phyloP scores from a whole-genome alignment of 2,113 vertebrate species.

The Numida meleagris region DNA sequence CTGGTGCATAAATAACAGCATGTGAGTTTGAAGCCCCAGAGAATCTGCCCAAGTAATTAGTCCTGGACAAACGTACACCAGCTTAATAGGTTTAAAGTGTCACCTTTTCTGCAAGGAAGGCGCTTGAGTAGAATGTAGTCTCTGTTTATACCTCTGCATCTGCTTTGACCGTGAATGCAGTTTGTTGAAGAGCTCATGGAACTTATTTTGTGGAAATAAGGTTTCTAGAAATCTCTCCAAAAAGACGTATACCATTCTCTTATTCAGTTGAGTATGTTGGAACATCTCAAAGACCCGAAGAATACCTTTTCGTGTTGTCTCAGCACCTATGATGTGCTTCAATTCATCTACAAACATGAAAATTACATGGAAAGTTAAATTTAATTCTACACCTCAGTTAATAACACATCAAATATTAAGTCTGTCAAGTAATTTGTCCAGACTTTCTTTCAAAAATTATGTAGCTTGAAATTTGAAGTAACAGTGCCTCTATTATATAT shows the following conservation, averaged over 20 bases:
- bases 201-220: conserved; percentile 96
- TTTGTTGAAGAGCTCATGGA: conserved; percentile 96
- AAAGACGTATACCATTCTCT: conserved; percentile 95
- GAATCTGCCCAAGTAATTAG: conserved; percentile 73
- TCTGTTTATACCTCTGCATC: conserved; percentile 90
- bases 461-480: neutral
- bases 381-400: neutral
- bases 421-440: neutral
- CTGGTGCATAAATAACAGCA: conserved; percentile 76
- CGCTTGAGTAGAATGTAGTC: conserved; percentile 86
- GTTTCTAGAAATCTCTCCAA: conserved; percentile 98
- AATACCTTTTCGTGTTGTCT: conserved; percentile 95
- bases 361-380: neutral
- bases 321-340: conserved; percentile 88
- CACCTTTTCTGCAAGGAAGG: conserved; percentile 94
- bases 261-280: conserved; percentile 95
- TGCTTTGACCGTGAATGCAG: conserved; percentile 95
- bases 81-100: conserved; percentile 80
- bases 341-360: conserved; percentile 79
- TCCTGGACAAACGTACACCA: conserved; percentile 77
- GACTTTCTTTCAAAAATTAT: neutral
- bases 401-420: neutral
- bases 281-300: conserved; percentile 99
- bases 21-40: conserved; percentile 78
- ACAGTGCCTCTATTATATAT: neutral